Percentiles rank a stretch among this genome's conserved stretches.
These are phyloP conservation scores for Mechanitis messenoides DNA, from an alignment of 2,888 invertebrate genomes.

Conservation along the genomic window DNA sequence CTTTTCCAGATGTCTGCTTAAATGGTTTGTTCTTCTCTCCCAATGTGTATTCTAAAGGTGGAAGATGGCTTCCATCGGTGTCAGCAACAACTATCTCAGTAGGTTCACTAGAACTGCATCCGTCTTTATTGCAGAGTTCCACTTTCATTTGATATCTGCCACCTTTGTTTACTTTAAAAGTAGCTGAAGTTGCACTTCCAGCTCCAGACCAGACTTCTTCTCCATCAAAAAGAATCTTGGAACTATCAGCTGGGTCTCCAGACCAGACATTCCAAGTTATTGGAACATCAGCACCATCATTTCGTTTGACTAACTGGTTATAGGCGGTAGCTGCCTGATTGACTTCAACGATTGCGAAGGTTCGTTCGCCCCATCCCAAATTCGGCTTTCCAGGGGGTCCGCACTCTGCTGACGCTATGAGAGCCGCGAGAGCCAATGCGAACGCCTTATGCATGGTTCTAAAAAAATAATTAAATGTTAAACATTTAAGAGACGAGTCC, in stretches of 20 bases:
- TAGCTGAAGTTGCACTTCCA: conserved; percentile 54
- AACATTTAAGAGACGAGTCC: conserved; percentile 50
- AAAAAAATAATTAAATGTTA: conserved; percentile 7
- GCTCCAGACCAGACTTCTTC: conserved; percentile 62
- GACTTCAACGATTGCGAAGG: conserved; percentile 68
- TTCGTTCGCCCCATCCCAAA: conserved; percentile 69
- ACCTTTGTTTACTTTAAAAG: conserved; percentile 66
- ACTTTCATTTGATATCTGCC: conserved; percentile 66
- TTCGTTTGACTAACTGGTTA: conserved; percentile 63
- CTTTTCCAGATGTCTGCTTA: conserved; percentile 70
- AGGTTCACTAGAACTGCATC: conserved; percentile 60
- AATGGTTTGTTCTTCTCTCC: conserved; percentile 67
- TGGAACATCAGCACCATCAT: conserved; percentile 63
- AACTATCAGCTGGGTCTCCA: conserved; percentile 59
- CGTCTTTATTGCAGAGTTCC: conserved; percentile 64
- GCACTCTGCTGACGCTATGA: conserved; percentile 44
- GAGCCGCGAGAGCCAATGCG: conserved; percentile 48
- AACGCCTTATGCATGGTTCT: conserved; percentile 41
- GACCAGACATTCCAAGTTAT: conserved; percentile 73
- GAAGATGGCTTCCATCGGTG: conserved; percentile 70
- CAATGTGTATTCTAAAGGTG: conserved; percentile 58
- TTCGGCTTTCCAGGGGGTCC: conserved; percentile 65
- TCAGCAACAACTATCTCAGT: conserved; percentile 68
- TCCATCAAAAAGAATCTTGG: conserved; percentile 55
- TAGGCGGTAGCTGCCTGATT: conserved; percentile 72